Base-by-base conservation (phyloP, 1,140 invertebrate genomes). In the Scaptomyza hsui region DNA sequence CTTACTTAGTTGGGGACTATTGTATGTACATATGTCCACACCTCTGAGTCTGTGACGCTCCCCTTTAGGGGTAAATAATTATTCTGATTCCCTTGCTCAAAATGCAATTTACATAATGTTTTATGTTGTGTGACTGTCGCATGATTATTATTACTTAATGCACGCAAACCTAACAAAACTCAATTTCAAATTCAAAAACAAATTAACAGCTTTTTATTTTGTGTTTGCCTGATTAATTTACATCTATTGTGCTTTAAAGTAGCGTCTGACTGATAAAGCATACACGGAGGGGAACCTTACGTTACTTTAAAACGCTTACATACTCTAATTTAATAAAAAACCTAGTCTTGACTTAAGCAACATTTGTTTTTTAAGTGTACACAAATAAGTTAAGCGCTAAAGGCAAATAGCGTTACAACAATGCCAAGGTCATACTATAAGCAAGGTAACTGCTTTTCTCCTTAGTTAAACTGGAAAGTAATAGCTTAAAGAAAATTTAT, bases 81-180 rank as follows among this genome's bases (percentile, higher is more conserved):
- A 42, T 51, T 32, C 7, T 35, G n/a, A 37, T 26, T 26, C 6
- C 6, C 48, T 13, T 32, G 29, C 21, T 35, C n/a, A 48, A 41
- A 24, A 9, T 47, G n/a, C 6, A 39, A 78, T 83, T 85, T 77
- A 48, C 73, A 64, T 69, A 69, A 56, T 67, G n/a, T 24, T 19
- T 19, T 3, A 44, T 35, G 24, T 70, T 52, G 42, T 53, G 10
- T 32, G 44, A 24, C 16, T 80, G 59, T 63, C 80, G 41, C 81
- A 83, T 83, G 81, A 83, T 80, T 85, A 59, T 52, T 45, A 67
- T 86, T 76, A 86, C 79, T 67, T 63, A 80, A 86, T 76, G 32
- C 79, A 81, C 78, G 72, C 75, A 63, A 39, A 32, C n/a, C 35
- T 32, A 69, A 55, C 59, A 44, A 78, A 64, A 63, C 52, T 35